These are phyloP conservation scores for Heliothis peltigera DNA, from an alignment of 2,888 invertebrate genomes.

Conservation along the genomic window DNA sequence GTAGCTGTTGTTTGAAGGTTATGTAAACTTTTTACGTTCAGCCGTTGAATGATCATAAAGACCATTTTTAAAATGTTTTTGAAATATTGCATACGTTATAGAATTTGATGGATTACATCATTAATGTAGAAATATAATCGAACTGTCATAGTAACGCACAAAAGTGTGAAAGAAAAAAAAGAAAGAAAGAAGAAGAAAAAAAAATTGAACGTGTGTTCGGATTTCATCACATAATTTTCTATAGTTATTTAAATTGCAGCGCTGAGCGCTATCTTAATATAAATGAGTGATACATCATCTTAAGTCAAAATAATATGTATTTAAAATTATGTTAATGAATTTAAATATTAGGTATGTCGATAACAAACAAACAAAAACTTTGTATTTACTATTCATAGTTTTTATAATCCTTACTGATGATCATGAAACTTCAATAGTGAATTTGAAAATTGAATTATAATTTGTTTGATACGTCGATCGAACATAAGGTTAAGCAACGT, in stretches of 20 bases:
- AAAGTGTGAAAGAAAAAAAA: constrained; percentile 23
- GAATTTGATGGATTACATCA: constrained; percentile 33
- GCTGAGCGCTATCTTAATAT: too few relatives aligned
- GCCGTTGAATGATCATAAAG: constrained; percentile 46
- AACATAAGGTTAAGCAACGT: too few relatives aligned
- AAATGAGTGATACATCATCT: too few relatives aligned
- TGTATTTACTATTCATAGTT: background rate
- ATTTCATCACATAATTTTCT: constrained; percentile 12
- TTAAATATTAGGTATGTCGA: too few relatives aligned
- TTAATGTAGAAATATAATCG: constrained; percentile 30
- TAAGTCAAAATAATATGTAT: too few relatives aligned
- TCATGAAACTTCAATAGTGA: too few relatives aligned
- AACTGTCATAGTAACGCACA: constrained; percentile 47
- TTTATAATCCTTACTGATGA: too few relatives aligned
- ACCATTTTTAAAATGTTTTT: constrained; percentile 27
- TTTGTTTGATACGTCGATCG: too few relatives aligned
- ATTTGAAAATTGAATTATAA: too few relatives aligned
- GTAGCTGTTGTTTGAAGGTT: constrained; percentile 18
- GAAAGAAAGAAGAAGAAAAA: too few relatives aligned
- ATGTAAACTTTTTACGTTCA: constrained; percentile 33
- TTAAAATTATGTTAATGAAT: too few relatives aligned
- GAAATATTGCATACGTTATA: constrained; percentile 29
- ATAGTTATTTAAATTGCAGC: background rate
- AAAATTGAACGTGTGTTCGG: constrained; percentile 14
- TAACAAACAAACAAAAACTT: too few relatives aligned